A percentile compares a stretch with the other conserved stretches of the same genome.
phyloP scores from a whole-genome alignment of 2,797 vertebrate species.

The Myotis pilosus region DNA sequence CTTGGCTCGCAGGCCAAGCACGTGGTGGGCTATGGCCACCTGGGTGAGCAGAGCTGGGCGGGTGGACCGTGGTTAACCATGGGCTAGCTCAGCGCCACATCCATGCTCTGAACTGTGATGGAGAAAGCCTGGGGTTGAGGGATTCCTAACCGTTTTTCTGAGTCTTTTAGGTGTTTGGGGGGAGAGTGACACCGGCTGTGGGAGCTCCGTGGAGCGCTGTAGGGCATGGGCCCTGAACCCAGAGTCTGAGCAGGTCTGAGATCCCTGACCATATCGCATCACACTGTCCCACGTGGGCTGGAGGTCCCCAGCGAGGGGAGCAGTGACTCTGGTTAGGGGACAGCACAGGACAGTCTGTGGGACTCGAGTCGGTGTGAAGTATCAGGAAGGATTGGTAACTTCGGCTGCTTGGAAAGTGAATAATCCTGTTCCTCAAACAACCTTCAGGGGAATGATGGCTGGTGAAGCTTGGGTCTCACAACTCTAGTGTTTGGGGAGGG shows the following conservation, averaged over 20 bases:
- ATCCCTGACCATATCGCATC: neutral
- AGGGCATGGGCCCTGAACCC: neutral
- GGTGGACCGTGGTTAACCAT: neutral
- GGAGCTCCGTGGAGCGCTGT: neutral
- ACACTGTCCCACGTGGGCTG: neutral
- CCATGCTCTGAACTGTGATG: neutral
- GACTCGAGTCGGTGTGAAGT: neutral
- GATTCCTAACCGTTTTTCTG: neutral
- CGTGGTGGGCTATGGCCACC: slow-evolving; percentile 95
- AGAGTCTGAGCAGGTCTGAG: neutral
- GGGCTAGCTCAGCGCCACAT: neutral
- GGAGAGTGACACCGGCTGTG: neutral
- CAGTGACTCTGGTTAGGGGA: neutral
- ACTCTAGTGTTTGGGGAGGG: neutral
- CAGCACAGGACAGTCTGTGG: neutral
- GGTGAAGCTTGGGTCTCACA: neutral
- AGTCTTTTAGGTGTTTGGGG: neutral
- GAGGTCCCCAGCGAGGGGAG: neutral
- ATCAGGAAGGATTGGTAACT: neutral
- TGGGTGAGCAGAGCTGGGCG: slow-evolving; percentile 86
- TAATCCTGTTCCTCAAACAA: neutral
- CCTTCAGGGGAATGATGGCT: neutral
- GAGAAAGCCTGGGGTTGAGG: neutral
- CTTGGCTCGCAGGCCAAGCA: slow-evolving; percentile 88
- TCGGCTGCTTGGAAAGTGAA: no score